Conservation (phyloP, 1,140 invertebrate species). For the Drosophila suzukii region DNA sequence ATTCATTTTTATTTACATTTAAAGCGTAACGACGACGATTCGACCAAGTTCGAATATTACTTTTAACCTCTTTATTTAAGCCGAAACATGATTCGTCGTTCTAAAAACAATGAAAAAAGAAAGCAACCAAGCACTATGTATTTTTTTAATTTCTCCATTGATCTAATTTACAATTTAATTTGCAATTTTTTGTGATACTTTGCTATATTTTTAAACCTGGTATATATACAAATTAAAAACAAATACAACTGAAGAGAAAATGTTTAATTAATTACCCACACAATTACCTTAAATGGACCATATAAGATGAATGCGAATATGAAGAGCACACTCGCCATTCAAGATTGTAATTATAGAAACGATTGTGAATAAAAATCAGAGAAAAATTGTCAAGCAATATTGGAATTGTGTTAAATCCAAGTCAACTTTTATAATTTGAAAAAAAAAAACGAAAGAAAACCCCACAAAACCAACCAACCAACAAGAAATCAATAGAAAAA, state of each 20-base stretch:
- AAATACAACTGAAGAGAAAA: constrained; percentile 58
- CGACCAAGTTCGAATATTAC: constrained; percentile 75
- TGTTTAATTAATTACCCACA: constrained; percentile 22
- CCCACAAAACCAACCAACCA: constrained; percentile 56
- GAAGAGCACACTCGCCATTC: constrained; percentile 36
- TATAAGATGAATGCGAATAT: constrained; percentile 33
- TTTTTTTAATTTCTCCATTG: constrained; percentile 67
- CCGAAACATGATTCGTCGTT: constrained; percentile 62
- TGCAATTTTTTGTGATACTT: constrained; percentile 83
- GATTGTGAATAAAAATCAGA: constrained; percentile 36
- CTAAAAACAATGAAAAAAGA: constrained; percentile 29
- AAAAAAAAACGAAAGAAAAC: constrained; percentile 47
- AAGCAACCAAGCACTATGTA: constrained; percentile 42
- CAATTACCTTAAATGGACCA: constrained; percentile 42
- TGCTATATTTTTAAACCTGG: constrained; percentile 80
- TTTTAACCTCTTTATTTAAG: constrained; percentile 66
- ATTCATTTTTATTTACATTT: constrained; percentile 51
- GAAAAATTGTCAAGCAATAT: constrained; percentile 70
- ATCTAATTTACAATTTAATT: constrained; percentile 81
- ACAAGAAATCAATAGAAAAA: constrained; percentile 60
- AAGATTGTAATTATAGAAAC: constrained; percentile 54
- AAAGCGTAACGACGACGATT: constrained; percentile 45
- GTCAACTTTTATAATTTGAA: constrained; percentile 70
- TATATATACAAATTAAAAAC: constrained; percentile 54
- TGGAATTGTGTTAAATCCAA: constrained; percentile 68